These are phyloP conservation scores for Tromatobia lineatoria DNA, from an alignment of 2,888 invertebrate species.

Conservation along the genomic window DNA sequence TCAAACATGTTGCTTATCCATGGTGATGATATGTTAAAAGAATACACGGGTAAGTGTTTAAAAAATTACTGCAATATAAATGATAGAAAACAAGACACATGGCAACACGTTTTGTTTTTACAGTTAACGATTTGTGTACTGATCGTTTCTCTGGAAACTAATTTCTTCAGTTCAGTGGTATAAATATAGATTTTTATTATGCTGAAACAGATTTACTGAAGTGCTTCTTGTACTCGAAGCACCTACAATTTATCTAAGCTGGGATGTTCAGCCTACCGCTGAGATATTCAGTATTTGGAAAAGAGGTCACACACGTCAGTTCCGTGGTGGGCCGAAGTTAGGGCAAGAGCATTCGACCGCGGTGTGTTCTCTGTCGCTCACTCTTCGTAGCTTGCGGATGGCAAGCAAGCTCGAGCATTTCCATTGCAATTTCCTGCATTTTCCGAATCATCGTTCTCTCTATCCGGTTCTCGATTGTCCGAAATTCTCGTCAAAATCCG, in stretches of 20 bases:
- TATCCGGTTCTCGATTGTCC: conserved; percentile 1
- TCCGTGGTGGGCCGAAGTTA: background rate
- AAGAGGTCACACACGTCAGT: conserved; percentile 36
- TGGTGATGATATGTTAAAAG: too few relatives aligned
- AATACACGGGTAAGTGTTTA: too few relatives aligned
- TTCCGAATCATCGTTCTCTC: conserved; percentile 47
- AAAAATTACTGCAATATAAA: too few relatives aligned
- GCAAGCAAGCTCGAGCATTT: conserved; percentile 3
- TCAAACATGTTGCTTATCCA: too few relatives aligned
- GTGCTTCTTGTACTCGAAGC: background rate
- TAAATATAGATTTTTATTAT: background rate
- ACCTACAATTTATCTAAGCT: background rate
- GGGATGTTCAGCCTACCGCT: conserved; percentile 1
- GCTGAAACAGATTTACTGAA: background rate
- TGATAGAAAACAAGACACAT: too few relatives aligned
- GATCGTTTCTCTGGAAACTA: background rate
- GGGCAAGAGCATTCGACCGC: conserved; percentile 3
- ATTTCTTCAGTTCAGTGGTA: background rate
- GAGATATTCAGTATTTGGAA: conserved; percentile 15
- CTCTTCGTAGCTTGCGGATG: conserved; percentile 1
- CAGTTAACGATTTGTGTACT: too few relatives aligned
- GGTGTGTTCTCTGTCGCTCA: background rate
- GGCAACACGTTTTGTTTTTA: too few relatives aligned
- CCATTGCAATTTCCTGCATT: conserved; percentile 62
- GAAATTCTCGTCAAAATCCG: conserved; percentile 26